Conservation (phyloP, 2,888 invertebrate genomes). For the Cheilosia pagana region DNA sequence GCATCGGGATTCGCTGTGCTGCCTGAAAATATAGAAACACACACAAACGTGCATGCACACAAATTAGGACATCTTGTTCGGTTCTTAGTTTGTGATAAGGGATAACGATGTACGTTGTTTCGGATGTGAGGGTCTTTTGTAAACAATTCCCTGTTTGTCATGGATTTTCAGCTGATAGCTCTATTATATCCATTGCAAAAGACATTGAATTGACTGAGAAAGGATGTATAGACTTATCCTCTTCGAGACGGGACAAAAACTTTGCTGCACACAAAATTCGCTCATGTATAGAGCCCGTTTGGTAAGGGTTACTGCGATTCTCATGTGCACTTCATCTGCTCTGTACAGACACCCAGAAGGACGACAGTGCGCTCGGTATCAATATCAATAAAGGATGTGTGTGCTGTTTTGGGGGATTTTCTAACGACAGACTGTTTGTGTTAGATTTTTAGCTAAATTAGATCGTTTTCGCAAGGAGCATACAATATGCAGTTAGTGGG, state of each 20-base stretch:
- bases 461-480: slow-evolving; percentile 30
- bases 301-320: not conserved
- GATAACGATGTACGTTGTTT: slow-evolving; percentile 47
- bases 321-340: not conserved
- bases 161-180: slow-evolving; percentile 12
- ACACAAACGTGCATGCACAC: not conserved
- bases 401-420: slow-evolving; percentile 46
- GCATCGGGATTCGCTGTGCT: slow-evolving; percentile 95
- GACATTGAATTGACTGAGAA: slow-evolving; percentile 4
- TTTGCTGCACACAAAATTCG: slow-evolving; percentile 21
- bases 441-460: slow-evolving; percentile 53
- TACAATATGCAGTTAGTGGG: not conserved
- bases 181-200: not conserved
- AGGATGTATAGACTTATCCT: slow-evolving; percentile 30
- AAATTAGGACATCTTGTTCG: slow-evolving; percentile 14
- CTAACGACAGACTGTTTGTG: slow-evolving; percentile 38
- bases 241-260: slow-evolving; percentile 6
- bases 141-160: slow-evolving; percentile 34
- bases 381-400: slow-evolving; percentile 53
- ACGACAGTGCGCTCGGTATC: slow-evolving; percentile 16
- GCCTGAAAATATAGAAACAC: slow-evolving; percentile 84
- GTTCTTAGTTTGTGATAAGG: slow-evolving; percentile 34
- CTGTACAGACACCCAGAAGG: not conserved
- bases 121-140: not conserved
- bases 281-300: not conserved